These are phyloP conservation scores for Coelopa frigida DNA, from an alignment of 1,140 invertebrate genomes.

Conservation along the genomic window DNA sequence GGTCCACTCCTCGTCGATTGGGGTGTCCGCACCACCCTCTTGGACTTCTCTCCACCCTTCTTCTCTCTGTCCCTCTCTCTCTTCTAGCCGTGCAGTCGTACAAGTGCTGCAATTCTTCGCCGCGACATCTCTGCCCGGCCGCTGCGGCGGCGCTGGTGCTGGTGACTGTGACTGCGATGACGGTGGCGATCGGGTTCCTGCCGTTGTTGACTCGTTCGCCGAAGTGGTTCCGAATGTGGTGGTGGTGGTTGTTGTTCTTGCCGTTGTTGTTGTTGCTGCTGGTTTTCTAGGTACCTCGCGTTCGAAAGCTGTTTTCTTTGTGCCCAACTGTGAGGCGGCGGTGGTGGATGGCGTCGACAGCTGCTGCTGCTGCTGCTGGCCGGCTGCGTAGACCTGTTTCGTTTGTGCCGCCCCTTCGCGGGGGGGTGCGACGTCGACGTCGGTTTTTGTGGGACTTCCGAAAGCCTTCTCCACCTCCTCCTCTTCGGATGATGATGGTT, in stretches of 20 bases:
- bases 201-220: too few species aligned
- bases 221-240: too few species aligned
- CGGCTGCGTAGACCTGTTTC: constrained; percentile 2
- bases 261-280: constrained; percentile 33
- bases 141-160: not conserved
- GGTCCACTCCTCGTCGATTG: too few species aligned
- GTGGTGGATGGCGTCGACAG: too few species aligned
- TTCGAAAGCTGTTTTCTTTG: constrained; percentile 3
- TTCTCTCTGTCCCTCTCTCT: too few species aligned
- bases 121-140: not conserved
- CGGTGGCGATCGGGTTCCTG: too few species aligned
- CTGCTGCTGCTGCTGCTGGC: constrained; percentile 5
- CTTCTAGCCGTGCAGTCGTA: too few species aligned
- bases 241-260: constrained; percentile 11
- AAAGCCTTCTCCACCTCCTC: constrained; percentile 1
- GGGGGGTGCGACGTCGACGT: constrained; percentile 13
- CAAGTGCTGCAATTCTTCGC: too few species aligned
- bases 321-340: not conserved
- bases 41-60: too few species aligned
- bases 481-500: constrained; percentile 8
- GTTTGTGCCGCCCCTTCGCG: not conserved
- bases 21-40: too few species aligned
- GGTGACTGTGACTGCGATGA: not conserved
- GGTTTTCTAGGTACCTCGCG: constrained; percentile 2
- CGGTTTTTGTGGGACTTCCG: constrained; percentile 9